Evolutionary conservation across 2,888 invertebrate genomes (phyloP).

Genomic region (Lamellibrachia satsuma): DNA sequence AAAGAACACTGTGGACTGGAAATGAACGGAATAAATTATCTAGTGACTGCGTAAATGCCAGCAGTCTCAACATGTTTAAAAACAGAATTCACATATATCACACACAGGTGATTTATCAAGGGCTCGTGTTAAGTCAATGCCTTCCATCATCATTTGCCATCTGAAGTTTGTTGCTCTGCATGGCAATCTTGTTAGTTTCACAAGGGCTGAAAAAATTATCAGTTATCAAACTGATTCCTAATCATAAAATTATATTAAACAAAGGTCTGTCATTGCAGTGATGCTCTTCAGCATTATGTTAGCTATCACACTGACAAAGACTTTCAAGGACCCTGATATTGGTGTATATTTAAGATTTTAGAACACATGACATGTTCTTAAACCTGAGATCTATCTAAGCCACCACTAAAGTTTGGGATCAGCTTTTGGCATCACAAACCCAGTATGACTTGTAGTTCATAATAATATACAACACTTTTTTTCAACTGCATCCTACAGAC

Average conservation of each 20-base stretch:
- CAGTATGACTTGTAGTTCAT: not conserved
- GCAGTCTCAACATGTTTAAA: too few relatives aligned
- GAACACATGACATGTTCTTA: not conserved
- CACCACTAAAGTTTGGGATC: not conserved
- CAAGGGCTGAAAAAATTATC: not conserved
- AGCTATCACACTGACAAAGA: not conserved
- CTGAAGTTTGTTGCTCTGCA: not conserved
- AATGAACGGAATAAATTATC: too few relatives aligned
- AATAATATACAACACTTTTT: not conserved
- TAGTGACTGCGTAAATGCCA: too few relatives aligned
- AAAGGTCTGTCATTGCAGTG: not conserved
- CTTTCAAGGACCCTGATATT: not conserved
- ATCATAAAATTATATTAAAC: not conserved
- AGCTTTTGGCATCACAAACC: not conserved
- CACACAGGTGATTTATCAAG: too few relatives aligned
- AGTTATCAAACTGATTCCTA: not conserved
- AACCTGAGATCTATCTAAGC: not conserved
- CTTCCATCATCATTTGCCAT: too few relatives aligned
- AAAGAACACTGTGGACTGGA: too few relatives aligned
- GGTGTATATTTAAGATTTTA: not conserved
- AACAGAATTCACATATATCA: too few relatives aligned
- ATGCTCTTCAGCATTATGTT: not conserved
- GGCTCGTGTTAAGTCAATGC: too few relatives aligned
- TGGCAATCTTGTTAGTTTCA: not conserved
- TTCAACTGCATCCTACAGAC: not conserved